Evolutionary conservation across 2,888 invertebrate species (phyloP), one percentile per base, ranked within the genome.

Genomic region (Drosophila pseudotalamancana): DNA sequence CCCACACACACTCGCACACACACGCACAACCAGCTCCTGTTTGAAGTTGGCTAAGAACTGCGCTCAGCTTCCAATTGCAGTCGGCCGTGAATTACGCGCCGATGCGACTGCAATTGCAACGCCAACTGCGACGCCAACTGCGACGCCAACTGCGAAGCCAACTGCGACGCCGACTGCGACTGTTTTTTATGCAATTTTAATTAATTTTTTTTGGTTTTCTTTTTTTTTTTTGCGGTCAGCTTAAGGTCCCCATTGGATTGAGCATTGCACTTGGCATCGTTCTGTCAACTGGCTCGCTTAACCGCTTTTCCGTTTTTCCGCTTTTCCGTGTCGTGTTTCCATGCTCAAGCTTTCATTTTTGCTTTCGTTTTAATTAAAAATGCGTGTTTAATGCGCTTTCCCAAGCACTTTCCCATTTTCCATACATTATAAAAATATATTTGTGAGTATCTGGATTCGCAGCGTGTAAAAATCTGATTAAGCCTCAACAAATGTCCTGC

Each of bases 361-460:
- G 81, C 87, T 84, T 88, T 80, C 72, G 42, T 80, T 83, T 88
- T 84, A 84, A 84, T 84, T 84, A 88, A 88, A 83, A 88, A 51
- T 74, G 66, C 60, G 59, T 72, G n/a, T 86, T 86, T 86, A 86
- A 84, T 88, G 88, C 87, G 88, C 50, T 67, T 77, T 54, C n/a
- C 35, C 61, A 35, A 35, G 71, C 56, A 69, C 63, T 71, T 69
- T 54, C 51, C 40, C 51, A 45, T 48, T 42, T 53, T 12, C 11
- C 60, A n/a, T 12, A 21, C 34, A 23, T 29, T n/a, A n/a, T n/a
- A n/a, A n/a, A n/a, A n/a, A n/a, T n/a, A n/a, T n/a, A n/a, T n/a
- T n/a, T n/a, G n/a, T n/a, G n/a, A n/a, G n/a, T n/a, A n/a, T n/a
- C n/a, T n/a, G n/a, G n/a, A n/a, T n/a, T n/a, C 29, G 43, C 43